These are phyloP conservation scores for Pantelozetes paolii DNA, from an alignment of 2,888 invertebrate species.

Conservation along the genomic window DNA sequence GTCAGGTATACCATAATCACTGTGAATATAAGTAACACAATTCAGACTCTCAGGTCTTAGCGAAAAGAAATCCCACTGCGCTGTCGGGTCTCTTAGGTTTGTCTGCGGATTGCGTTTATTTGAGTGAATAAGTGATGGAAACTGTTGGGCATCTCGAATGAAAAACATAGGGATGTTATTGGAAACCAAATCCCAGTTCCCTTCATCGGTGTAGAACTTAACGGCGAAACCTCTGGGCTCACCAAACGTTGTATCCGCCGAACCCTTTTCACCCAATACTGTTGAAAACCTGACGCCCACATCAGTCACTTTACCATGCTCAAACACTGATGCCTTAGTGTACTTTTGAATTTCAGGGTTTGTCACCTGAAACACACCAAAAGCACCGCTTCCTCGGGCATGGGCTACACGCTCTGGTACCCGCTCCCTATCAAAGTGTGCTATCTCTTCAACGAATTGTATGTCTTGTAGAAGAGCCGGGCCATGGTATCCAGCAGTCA, in stretches of 20 bases:
- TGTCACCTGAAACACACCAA: constrained; percentile 80
- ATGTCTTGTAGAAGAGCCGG: constrained; percentile 82
- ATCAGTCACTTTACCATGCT: constrained; percentile 73
- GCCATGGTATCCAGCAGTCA: constrained; percentile 79
- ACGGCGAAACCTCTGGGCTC: constrained; percentile 89
- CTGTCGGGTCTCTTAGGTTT: constrained; percentile 78
- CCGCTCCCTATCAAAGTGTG: constrained; percentile 68
- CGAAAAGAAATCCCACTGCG: constrained; percentile 93
- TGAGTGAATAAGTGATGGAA: constrained; percentile 92
- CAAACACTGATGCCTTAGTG: constrained; percentile 71
- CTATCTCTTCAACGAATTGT: constrained; percentile 59
- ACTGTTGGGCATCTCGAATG: constrained; percentile 79
- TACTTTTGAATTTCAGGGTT: constrained; percentile 72
- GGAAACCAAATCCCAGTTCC: constrained; percentile 83
- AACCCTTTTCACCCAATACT: constrained; percentile 77
- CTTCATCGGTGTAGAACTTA: constrained; percentile 88
- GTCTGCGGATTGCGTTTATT: constrained; percentile 87
- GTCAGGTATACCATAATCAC: constrained; percentile 88
- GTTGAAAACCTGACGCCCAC: constrained; percentile 76
- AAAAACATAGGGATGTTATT: constrained; percentile 87
- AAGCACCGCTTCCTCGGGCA: constrained; percentile 86
- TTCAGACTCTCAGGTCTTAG: constrained; percentile 81
- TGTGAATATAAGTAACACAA: constrained; percentile 75
- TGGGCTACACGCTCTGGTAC: constrained; percentile 95
- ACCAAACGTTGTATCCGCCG: constrained; percentile 75